Evolutionary conservation across 2,888 invertebrate genomes (phyloP), one percentile per base, ranked within the genome.

Genomic region (Epinotia demarniana): DNA sequence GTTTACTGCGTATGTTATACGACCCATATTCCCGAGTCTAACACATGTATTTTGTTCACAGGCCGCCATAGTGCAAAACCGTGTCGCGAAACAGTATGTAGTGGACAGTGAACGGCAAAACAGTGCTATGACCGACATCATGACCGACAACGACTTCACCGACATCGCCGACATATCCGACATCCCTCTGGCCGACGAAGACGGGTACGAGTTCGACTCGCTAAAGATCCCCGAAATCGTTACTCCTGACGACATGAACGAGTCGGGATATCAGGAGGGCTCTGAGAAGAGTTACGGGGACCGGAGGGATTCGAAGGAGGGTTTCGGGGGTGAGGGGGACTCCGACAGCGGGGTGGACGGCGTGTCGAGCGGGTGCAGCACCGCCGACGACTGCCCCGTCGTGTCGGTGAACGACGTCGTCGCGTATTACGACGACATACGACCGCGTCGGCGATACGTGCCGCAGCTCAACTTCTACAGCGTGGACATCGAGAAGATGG

Each of bases 321-420:
- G 92, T 1, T 92, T 91, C 75, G 90, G 92, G 4, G 92, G 92
- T 18, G 93, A 93, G 74, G 91, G 91, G 16, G 94, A 93, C 79
- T 92, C 92, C 64, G 95, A 95, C 81, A 92, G 94, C 80, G 95
- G 95, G 64, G 95, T 95, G 82, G 95, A 95, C 74, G 95, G 95
- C 72, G 94, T 95, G 73, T 95, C 95, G 87, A 93, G 93, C 80
- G 94, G 95, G 11, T 95, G 95, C 81, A 95, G 95, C 82, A 90
- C 95, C 57, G 95, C 91, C 58, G 95, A 95, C 76, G 94, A 94
- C 84, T 95, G 95, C 83, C 94, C 94, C 18, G 94, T 94, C 80
- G 94, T 94, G 81, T 94, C 94, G 2, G 93, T 94, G 77, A 94
- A 94, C 72, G 94, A 94, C 76, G 94, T 93, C 78, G 92, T 94